Evolutionary conservation across 2,113 vertebrate genomes (phyloP).

Genomic region (Jacana jacana): DNA sequence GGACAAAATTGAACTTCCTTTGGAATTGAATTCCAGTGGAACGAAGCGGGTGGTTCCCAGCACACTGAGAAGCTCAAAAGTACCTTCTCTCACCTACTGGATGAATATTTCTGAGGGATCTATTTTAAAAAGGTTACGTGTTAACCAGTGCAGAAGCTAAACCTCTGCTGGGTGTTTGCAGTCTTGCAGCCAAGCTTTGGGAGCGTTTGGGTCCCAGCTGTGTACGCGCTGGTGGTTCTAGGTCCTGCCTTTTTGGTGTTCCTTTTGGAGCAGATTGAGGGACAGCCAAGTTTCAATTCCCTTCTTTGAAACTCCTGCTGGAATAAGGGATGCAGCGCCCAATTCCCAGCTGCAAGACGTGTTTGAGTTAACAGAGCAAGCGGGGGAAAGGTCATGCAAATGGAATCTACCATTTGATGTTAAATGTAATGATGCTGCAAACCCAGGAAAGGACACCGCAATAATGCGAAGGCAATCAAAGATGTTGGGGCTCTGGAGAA

Average conservation of each 20-base stretch:
- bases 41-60: neutral
- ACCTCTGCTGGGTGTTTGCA: neutral
- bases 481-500: neutral
- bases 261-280: neutral
- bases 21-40: neutral
- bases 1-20: neutral
- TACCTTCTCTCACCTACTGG: neutral
- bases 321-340: accelerated
- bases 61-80: neutral
- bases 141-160: neutral
- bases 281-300: neutral
- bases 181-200: accelerated
- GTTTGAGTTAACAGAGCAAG: neutral
- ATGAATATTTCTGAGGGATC: neutral
- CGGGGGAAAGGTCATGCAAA: accelerated
- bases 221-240: accelerated
- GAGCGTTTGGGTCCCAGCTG: neutral
- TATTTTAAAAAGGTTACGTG: neutral
- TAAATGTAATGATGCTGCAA: neutral
- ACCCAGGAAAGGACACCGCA: neutral
- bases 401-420: neutral
- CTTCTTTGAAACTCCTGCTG: neutral
- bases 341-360: neutral
- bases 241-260: neutral
- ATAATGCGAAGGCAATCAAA: neutral